Evolutionary conservation across 2,797 vertebrate genomes (phyloP), one percentile per base, ranked within the genome.

Genomic region (Erpetoichthys calabaricus): DNA sequence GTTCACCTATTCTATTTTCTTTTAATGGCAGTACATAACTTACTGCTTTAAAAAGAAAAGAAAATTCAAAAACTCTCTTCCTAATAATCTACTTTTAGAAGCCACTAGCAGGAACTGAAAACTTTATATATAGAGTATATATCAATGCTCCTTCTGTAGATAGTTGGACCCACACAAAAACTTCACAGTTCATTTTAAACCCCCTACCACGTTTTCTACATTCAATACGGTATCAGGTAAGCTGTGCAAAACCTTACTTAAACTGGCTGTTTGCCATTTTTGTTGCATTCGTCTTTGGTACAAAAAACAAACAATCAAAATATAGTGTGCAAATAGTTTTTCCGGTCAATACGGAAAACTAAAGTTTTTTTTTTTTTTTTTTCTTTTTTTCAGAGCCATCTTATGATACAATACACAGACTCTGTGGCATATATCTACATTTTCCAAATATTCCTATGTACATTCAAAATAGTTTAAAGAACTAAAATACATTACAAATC

Each of bases 271-370:
- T 88, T 66, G 91, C 94, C 94, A 90, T 91, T 84, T 92, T 92
- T 89, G 88, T 98, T 97, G 90, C 91, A 96, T 97, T 94, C 92
- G 89, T 99, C 96, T 98, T 99, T 98, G 94, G 96, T 99, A 99
- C 91, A 96, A 98, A 98, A 92, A 87, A 68, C n/a, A 70, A 87
- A 85, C 81, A 86, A 87, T 85, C 80, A 84, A 84, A 97, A 90
- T 89, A 91, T 94, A 94, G 91, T 98, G 95, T 98, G 94, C 92
- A 99, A 97, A 92, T 92, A 86, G 91, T 87, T 86, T 82, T 64
- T 62, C 80, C 80, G 80, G 80, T 76, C 77, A 84, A 82, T 85
- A 87, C 81, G 81, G 77, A 84, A 83, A 81, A 75, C 74, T 69
- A 72, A 70, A 76, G 72, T 3, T 76, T 80, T n/a, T n/a, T n/a